phyloP scores from a whole-genome alignment of 2,797 vertebrate genomes.

The Podargus strigoides region DNA sequence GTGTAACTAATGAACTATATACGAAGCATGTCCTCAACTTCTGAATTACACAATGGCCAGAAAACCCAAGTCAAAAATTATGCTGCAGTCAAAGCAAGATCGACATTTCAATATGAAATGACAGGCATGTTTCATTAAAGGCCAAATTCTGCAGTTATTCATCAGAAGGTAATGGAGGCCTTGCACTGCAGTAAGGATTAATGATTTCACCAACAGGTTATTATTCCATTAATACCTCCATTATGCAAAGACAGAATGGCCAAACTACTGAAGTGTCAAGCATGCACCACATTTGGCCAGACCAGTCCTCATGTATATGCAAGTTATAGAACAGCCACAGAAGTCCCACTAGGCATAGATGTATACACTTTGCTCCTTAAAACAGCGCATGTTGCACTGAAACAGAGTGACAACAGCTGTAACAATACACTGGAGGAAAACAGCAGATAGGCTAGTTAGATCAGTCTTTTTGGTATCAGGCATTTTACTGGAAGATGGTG shows the following conservation, averaged over 20 bases:
- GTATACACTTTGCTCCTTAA: neutral
- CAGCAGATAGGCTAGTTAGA: neutral
- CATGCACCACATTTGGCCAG: neutral
- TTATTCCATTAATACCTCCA: neutral
- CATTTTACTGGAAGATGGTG: neutral
- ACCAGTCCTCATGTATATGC: neutral
- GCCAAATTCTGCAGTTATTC: neutral
- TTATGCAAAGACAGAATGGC: neutral
- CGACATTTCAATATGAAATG: neutral
- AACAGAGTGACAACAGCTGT: neutral
- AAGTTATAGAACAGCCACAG: neutral
- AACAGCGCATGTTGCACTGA: neutral
- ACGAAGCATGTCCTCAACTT: neutral
- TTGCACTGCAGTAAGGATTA: neutral
- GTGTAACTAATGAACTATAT: neutral
- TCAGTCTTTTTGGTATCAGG: neutral
- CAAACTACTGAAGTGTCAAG: neutral
- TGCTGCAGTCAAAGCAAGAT: neutral
- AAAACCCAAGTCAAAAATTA: neutral
- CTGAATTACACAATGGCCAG: neutral
- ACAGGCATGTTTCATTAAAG: constrained; percentile 3
- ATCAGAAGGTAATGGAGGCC: neutral
- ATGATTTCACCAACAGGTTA: neutral
- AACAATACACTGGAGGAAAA: neutral
- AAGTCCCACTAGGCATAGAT: neutral